Evolutionary conservation across 2,888 invertebrate species (phyloP).

Genomic region (Acanthosoma haemorrhoidale): DNA sequence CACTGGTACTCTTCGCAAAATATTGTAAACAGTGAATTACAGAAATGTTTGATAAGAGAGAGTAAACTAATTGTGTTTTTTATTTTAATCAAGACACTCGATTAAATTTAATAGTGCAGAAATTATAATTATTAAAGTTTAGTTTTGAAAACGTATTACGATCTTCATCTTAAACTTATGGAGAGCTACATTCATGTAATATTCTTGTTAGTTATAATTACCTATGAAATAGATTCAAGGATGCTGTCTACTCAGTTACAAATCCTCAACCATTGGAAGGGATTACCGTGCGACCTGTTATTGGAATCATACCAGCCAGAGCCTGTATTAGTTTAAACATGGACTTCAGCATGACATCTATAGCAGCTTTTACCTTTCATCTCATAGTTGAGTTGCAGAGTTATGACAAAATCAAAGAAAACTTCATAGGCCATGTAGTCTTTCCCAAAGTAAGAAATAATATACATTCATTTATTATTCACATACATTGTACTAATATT

Average conservation of each 20-base stretch:
- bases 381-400: conserved; percentile 33
- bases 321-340: conserved; percentile 34
- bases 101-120: too few species aligned
- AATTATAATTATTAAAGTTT: too few species aligned
- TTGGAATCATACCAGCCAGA: conserved; percentile 37
- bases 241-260: conserved; percentile 17
- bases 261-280: conserved; percentile 29
- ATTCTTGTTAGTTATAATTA: background rate
- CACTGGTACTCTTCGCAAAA: too few species aligned
- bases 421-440: conserved; percentile 36
- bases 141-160: too few species aligned
- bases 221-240: background rate
- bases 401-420: conserved; percentile 32
- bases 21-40: too few species aligned
- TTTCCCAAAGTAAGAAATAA: conserved; percentile 38
- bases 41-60: too few species aligned
- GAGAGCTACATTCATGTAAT: too few species aligned
- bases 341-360: conserved; percentile 27
- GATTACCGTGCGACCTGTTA: conserved; percentile 33
- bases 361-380: conserved; percentile 36
- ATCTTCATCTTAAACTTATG: too few species aligned
- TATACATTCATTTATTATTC: background rate
- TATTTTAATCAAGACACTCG: too few species aligned
- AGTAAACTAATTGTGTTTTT: too few species aligned
- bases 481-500: background rate